Base-by-base conservation (phyloP, 1,140 invertebrate species). In the Listronotus oregonensis region DNA sequence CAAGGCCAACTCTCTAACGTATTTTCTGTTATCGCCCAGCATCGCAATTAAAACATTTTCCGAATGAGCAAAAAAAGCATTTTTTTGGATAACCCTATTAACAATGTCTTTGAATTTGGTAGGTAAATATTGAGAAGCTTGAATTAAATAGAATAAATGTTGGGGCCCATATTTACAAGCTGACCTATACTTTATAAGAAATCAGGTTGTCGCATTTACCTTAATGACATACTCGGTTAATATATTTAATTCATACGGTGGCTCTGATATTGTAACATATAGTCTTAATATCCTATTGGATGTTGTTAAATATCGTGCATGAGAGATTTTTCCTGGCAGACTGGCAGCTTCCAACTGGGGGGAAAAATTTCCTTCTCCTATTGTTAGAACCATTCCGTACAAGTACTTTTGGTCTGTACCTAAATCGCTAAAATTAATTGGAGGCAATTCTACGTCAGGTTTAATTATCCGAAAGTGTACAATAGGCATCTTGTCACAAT, bases 221-320 rank as follows among this genome's bases (percentile, higher is more conserved):
- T 27, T 27, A 27, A 3, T 27, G 21, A 27, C 21, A 27, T 27
- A 27, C 21, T 27, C 21, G 21, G 21, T 27, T 27, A 27, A 27
- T 27, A 27, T 27, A 27, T 27, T 27, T 27, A 27, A 27, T 27
- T 27, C 21, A 27, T 27, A 27, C 6, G 37, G 43, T 43, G 55
- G 40, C 4, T 21, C 6, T 21, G 0, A 5, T 14, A 15, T 43
- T 11, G 40, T 9, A 43, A 58, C 43, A 46, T 58, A 46, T 43
- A 58, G n/a, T 21, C 55, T 2, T 43, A 58, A 15, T 18, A 58
- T 58, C 31, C 40, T 43, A 11, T 44, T 58, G 0, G 55, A 39
- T 18, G 55, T 46, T 40, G 37, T 58, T 44, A 58, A 43, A 39
- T 17, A 43, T 43, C 55, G 39, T 21, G 55, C 14, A 46, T 58